Base-by-base conservation (phyloP, 2,888 invertebrate genomes). In the Cephus pulcher region DNA sequence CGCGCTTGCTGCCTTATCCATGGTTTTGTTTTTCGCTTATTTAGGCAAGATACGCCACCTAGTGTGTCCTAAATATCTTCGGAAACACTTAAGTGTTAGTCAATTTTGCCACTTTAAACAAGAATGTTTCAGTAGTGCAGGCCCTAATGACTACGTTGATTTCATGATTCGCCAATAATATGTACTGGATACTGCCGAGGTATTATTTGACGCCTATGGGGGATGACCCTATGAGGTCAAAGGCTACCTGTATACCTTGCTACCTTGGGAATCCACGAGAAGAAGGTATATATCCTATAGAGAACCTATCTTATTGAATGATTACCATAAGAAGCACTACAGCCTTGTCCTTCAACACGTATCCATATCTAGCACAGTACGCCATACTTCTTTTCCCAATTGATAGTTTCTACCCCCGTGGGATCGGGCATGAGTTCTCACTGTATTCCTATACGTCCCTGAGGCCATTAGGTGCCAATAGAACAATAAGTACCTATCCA, bases 51-150 rank as follows among this genome's bases (percentile, higher is more conserved):
- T 81, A 79, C 82, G 78, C 74, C 75, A 80, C 81, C 81, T 83
- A 84, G 82, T 81, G 82, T 80, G 82, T 83, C 83, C 80, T 80
- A 81, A 78, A 82, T 82, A 81, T 84, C 83, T 79, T 74, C n/a
- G 77, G 80, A 79, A 80, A 68, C 76, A 77, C 80, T 84, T 84
- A 82, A 84, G 84, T 71, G 80, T 76, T 79, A 79, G 74, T 78
- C 12, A 34, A 12, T 80, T 78, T 80, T 79, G 80, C 80, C 82
- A 73, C 75, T 80, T 79, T 40, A 74, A 74, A 77, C 79, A 73
- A 78, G 77, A 69, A 33, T 56, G 23, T 56, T 56, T 9, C 23
- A 56, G 56, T 56, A 56, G 9, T 56, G 56, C 23, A 56, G 2
- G 9, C 9, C 6, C 23, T 23, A 56, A 56, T 56, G 56, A 3